Percentiles rank a stretch among this genome's conserved stretches.
Conservation (phyloP, 2,113 vertebrate species). For the Seriola dumerili region DNA sequence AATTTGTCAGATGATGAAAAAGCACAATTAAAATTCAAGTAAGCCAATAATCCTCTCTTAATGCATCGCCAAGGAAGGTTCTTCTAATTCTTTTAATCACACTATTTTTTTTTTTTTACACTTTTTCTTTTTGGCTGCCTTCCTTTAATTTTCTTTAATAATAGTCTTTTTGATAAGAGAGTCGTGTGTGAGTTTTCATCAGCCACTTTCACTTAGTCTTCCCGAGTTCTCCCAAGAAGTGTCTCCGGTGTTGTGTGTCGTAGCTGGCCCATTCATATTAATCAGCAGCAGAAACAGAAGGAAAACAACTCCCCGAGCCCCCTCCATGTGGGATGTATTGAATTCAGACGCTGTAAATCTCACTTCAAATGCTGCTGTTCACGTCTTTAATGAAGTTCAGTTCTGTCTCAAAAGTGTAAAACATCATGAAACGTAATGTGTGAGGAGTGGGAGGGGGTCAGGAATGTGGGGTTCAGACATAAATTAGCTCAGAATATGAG, state of each 20-base stretch:
- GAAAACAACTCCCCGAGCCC: constrained; percentile 19
- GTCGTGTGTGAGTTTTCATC: constrained; percentile 3
- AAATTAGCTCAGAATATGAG: constrained; percentile 76
- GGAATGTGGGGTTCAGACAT: constrained; percentile 76
- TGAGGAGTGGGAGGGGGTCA: constrained; percentile 43
- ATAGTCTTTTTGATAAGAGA: neutral
- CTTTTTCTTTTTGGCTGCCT: neutral
- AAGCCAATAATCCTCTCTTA: neutral
- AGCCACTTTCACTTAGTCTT: neutral
- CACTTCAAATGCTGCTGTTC: constrained; percentile 26
- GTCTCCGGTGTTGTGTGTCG: neutral
- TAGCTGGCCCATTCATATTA: constrained; percentile 4
- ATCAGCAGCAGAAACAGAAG: constrained; percentile 31
- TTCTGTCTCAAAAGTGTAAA: constrained; percentile 43
- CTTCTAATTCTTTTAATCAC: neutral
- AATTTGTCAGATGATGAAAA: constrained; percentile 20
- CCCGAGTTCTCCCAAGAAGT: neutral
- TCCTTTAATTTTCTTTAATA: neutral
- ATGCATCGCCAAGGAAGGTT: constrained; percentile 2
- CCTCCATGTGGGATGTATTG: constrained; percentile 22
- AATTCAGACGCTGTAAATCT: constrained; percentile 61
- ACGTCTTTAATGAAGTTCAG: constrained; percentile 39
- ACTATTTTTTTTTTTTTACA: neutral
- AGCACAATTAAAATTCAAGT: neutral
- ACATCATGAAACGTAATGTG: constrained; percentile 37